phyloP scores from a whole-genome alignment of 53 echinoderm and acorn worm genomes.

The Patiria pectinifera region DNA sequence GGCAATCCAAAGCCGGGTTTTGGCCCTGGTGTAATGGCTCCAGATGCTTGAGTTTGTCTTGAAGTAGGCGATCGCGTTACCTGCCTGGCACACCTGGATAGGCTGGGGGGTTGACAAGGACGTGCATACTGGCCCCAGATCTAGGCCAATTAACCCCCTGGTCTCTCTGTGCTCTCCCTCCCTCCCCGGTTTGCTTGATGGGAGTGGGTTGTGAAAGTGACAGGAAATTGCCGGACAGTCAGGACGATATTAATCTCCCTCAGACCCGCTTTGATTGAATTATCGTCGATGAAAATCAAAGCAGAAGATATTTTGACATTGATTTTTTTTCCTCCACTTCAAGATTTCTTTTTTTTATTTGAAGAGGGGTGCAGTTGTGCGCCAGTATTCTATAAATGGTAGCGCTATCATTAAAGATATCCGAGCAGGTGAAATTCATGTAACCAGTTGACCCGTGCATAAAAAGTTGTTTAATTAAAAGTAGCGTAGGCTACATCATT shows the following conservation, averaged over 20 bases:
- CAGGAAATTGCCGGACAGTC: constrained; percentile 43
- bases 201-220: constrained; percentile 28
- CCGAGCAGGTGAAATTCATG: not conserved
- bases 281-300: not conserved
- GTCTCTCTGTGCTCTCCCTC: not conserved
- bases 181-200: constrained; percentile 21
- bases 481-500: not conserved
- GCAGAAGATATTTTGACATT: constrained; percentile 1
- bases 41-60: constrained; percentile 68
- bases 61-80: constrained; percentile 57
- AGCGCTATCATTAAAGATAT: not conserved
- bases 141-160: constrained; percentile 66
- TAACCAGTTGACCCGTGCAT: not conserved
- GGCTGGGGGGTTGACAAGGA: constrained; percentile 68
- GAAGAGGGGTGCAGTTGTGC: not conserved
- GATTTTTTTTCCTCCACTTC: not conserved
- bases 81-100: constrained; percentile 62
- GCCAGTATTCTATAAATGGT: not conserved
- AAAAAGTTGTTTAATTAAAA: too few relatives aligned
- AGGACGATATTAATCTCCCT: constrained; percentile 13
- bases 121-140: constrained; percentile 57
- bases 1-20: constrained; percentile 51
- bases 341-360: not conserved
- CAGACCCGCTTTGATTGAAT: constrained; percentile 18
- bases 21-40: constrained; percentile 63